Base-by-base conservation (phyloP, 2,113 vertebrate genomes). In the Ceyx cyanopectus region DNA sequence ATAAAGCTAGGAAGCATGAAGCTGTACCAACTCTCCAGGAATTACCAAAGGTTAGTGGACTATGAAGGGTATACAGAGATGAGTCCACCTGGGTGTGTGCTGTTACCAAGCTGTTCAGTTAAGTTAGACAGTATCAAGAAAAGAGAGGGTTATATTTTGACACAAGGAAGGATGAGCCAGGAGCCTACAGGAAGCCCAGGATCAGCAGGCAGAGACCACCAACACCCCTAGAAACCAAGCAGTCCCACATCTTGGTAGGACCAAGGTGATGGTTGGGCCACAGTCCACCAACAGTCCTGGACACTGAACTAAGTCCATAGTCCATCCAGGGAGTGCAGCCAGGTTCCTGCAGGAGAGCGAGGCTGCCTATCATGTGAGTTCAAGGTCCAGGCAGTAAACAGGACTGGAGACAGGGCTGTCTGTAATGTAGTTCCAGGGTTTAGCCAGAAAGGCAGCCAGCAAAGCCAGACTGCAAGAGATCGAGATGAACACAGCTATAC, bases 401-500 rank as follows among this genome's bases (percentile, higher is more conserved):
- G 50, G 12, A 30, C 60, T 50, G 57, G 10, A 50, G 18, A 65
- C 51, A 67, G n/a, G 27, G n/a, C 32, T 63, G 21, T 9, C 37
- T 10, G 1, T 2, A 51, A 29, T 1, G 1, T 5, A 30, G 43
- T 48, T 51, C 53, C 32, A 78, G 54, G 48, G 48, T 56, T 32
- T 48, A 0, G 0, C 5, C 78, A 81, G 70, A 22, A 67, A 43
- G 17, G 69, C 43, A 89, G 40, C 61, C 40, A 63, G 40, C 3
- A 12, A 74, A 77, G 9, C 23, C 0, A 0, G 41, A 7, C 32
- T 56, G 37, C 65, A 46, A 60, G 40, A 62, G 40, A 27, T 7
- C 54, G 37, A 90, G 37, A 11, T 45, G 56, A 43, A 63, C 3
- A 2, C 37, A 76, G 43, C 21, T n/a, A 21, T 11, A 62, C 4